phyloP scores from a whole-genome alignment of 2,888 invertebrate species.

The Rhagium mordax region DNA sequence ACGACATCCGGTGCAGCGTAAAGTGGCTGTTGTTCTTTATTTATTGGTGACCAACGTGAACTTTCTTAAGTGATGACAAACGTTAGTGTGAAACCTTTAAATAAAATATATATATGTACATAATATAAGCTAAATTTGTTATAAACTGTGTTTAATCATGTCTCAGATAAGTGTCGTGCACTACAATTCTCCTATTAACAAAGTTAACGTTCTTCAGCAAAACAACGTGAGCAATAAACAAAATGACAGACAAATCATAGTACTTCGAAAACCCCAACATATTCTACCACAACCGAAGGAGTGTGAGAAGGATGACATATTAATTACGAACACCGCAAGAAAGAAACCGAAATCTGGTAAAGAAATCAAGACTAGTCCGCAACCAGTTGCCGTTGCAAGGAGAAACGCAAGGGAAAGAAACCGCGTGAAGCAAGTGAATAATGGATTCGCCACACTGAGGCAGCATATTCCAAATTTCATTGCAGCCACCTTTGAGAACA shows the following conservation, averaged over 20 bases:
- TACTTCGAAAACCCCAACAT: constrained; percentile 73
- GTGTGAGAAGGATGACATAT: constrained; percentile 60
- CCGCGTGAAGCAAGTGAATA: constrained; percentile 93
- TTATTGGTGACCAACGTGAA: constrained; percentile 40
- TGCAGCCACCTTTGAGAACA: constrained; percentile 78
- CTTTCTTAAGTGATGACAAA: constrained; percentile 48
- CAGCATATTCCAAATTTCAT: constrained; percentile 90
- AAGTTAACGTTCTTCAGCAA: constrained; percentile 78
- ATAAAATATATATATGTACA: neutral
- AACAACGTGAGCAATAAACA: constrained; percentile 75
- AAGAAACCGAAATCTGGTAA: constrained; percentile 55
- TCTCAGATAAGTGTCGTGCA: constrained; percentile 74
- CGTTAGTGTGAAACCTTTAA: neutral
- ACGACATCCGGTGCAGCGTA: constrained; percentile 56
- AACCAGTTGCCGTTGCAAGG: constrained; percentile 87
- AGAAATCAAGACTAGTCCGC: constrained; percentile 70
- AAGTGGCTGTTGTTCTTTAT: constrained; percentile 38
- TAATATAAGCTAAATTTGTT: neutral
- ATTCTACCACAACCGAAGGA: constrained; percentile 65
- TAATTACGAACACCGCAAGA: constrained; percentile 64
- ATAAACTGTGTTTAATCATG: constrained; percentile 46
- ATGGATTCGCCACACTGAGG: constrained; percentile 90
- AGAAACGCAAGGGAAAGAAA: constrained; percentile 94
- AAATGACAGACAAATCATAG: constrained; percentile 71
- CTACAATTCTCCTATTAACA: constrained; percentile 74